Conservation (phyloP, 2,113 vertebrate genomes). For the Podarcis muralis region DNA sequence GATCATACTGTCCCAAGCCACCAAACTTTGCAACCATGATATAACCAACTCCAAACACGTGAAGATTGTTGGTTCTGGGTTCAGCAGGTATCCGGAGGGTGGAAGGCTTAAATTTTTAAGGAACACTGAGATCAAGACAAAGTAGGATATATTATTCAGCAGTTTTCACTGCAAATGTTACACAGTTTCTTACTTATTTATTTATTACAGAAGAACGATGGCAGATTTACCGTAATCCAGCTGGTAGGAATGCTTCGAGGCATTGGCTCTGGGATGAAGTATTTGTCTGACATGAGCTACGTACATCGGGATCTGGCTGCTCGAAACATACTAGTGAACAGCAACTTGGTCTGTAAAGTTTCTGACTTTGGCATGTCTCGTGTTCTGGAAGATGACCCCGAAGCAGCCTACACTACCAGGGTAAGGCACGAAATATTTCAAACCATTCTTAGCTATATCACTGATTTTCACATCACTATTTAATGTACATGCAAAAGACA, state of each 20-base stretch:
- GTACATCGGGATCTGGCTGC: constrained; percentile 96
- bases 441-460: background rate
- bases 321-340: constrained; percentile 96
- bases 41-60: background rate
- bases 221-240: constrained; percentile 97
- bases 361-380: constrained; percentile 98
- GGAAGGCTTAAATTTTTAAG: background rate
- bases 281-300: constrained; percentile 98
- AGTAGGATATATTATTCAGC: background rate
- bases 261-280: constrained; percentile 97
- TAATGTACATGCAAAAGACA: too few relatives aligned
- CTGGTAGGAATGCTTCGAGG: constrained; percentile 96
- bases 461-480: constrained; percentile 13
- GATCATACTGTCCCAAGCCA: background rate
- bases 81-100: background rate
- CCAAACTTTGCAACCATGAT: too few relatives aligned
- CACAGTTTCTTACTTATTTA: constrained; percentile 29
- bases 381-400: constrained; percentile 94
- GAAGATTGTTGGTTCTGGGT: background rate
- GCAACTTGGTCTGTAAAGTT: constrained; percentile 98
- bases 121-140: background rate
- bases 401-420: constrained; percentile 96
- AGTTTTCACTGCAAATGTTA: constrained; percentile 50
- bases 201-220: constrained; percentile 90
- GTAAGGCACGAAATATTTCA: constrained; percentile 71